Base-by-base conservation (phyloP, 2,797 vertebrate genomes). In the Schizopygopsis pylzovi region DNA sequence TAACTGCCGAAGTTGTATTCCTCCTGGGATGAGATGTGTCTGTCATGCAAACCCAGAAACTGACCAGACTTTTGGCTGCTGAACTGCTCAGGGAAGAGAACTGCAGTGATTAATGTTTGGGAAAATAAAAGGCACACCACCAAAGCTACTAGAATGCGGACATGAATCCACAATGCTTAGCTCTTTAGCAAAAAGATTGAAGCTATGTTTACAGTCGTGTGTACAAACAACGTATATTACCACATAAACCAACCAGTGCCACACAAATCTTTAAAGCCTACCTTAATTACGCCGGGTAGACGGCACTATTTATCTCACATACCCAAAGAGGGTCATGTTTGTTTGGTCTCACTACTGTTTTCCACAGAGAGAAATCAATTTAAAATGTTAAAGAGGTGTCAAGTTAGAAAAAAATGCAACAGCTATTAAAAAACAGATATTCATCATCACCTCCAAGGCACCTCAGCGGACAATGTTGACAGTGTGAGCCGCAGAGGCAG, bases 321-420 rank as follows among this genome's bases (percentile, higher is more conserved):
- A 81, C 63, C 56, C 59, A 61, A 54, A 84, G 43, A 76, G 70
- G 59, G 76, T 84, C 77, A 84, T 47, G 77, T 81, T 81, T 76
- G 61, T 81, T 84, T 87, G 39, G 63, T 84, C 59, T 79, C 61
- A 75, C 41, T 78, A 43, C 49, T 79, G 76, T 80, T 67, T 70
- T 81, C 61, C 49, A 77, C 20, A 8, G 45, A 78, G 39, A 85
- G 63, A 43, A 87, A 81, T 84, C 61, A 49, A 45, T 77, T 85
- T 43, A 82, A 82, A 85, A 78, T 77, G 79, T 81, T 85, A 68
- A 85, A 70, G 33, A 85, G 65, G 63, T 82, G 79, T 85, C 79
- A 82, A 78, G 52, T 61, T 18, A 71, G 43, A 75, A 25, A 86
- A 81, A 81, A 43, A 77, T 11, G 33, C 59, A 83, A 43, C 9